Base-by-base conservation (phyloP, 92 coral and sea anemone genomes). In the Blastomussa wellsi region DNA sequence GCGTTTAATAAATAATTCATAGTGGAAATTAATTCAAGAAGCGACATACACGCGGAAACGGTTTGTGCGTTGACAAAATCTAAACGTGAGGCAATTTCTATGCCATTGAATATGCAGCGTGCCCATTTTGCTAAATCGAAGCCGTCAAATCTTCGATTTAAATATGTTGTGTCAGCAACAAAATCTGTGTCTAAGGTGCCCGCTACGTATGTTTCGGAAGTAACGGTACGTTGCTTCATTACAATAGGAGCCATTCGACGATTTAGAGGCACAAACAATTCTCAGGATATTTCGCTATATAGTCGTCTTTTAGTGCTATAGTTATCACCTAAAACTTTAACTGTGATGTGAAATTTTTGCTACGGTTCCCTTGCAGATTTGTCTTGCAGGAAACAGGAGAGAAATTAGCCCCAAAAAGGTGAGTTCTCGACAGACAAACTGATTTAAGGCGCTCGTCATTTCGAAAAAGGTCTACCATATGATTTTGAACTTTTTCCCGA, bases 1-100 rank as follows among this genome's bases (percentile, higher is more conserved):
- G 49, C 49, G 49, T 68, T 48, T 48, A 20, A 81, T 81, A 8
- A 82, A 82, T 52, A 71, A 82, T 82, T 82, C 37, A 82, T 53
- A 53, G 6, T 9, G 28, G 47, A 55, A 82, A 71, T 36, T 82
- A 82, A 72, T 82, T 72, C 78, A 82, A 52, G 78, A 29, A 52
- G 78, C 29, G 70, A 55, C 47, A 82, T 26, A 37, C 78, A 71
- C 79, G 86, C 86, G 78, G 86, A 72, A 82, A 82, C 38, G 14
- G 32, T 3, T 11, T 37, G 14, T 32, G 41, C 78, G 41, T 29
- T 1, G 17, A 71, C 78, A 36, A 26, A 70, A 6, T 52, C 47
- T 32, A 0, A 69, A 69, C 41, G 24, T 17, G 28, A 33, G 37
- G 24, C 24, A 51, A 17, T 81, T 70, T 67, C 15, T n/a, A 28